phyloP scores from a whole-genome alignment of 2,113 vertebrate genomes.

The Oophaga pumilio region DNA sequence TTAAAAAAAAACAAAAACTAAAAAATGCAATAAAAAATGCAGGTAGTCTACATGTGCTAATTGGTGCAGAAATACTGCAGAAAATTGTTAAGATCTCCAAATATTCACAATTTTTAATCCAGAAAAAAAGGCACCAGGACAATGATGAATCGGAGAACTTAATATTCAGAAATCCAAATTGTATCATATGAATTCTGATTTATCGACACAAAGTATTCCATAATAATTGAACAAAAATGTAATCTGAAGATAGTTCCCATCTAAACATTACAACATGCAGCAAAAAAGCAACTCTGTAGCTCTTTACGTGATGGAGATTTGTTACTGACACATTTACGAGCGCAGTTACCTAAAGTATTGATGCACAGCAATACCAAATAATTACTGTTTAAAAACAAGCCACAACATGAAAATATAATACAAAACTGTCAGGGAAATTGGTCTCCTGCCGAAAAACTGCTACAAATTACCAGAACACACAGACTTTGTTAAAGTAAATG shows the following conservation, averaged over 20 bases:
- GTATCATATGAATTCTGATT: not conserved
- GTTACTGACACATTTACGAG: constrained; percentile 29
- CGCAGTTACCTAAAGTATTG: constrained; percentile 42
- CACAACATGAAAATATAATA: constrained; percentile 57
- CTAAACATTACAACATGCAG: not conserved
- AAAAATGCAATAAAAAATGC: no score
- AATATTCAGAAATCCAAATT: not conserved
- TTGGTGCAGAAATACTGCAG: no score
- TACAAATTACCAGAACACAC: constrained; percentile 40
- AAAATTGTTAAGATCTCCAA: no score
- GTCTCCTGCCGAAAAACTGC: constrained; percentile 50
- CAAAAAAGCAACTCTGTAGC: not conserved
- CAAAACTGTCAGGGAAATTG: constrained; percentile 54
- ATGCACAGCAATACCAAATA: constrained; percentile 49
- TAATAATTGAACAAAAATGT: not conserved
- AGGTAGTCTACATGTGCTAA: no score
- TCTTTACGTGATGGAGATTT: not conserved
- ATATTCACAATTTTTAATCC: no score
- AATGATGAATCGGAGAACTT: not conserved
- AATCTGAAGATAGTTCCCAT: not conserved
- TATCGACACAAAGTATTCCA: not conserved
- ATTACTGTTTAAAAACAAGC: constrained; percentile 53
- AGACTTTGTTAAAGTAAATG: constrained; percentile 47
- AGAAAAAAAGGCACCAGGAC: no score
- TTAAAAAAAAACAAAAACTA: no score